Percentiles rank a stretch among this genome's conserved stretches.
These are phyloP conservation scores for Chelonus formosanus DNA, from an alignment of 2,888 invertebrate species.

Conservation along the genomic window DNA sequence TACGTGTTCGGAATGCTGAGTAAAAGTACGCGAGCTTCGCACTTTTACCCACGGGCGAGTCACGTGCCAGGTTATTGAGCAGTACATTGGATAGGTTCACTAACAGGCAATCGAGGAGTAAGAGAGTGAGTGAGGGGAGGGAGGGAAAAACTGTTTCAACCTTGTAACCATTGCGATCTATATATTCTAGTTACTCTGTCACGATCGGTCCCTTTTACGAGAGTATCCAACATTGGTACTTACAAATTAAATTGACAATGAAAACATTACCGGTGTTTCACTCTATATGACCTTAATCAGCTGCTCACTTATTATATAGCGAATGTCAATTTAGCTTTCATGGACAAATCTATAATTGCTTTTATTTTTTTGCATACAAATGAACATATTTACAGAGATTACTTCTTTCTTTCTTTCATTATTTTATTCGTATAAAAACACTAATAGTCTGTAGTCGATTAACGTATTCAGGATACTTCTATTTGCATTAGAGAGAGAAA, in stretches of 20 bases:
- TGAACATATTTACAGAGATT: no score
- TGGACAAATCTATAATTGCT: conserved; percentile 23
- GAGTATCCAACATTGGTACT: conserved; percentile 31
- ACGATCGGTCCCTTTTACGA: conserved; percentile 48
- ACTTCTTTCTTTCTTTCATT: no score
- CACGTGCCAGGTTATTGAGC: conserved; percentile 17
- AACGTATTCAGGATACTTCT: no score
- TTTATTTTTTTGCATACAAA: conserved; percentile 5
- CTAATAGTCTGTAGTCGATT: no score
- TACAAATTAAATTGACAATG: conserved; percentile 38
- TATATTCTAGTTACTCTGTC: conserved; percentile 20
- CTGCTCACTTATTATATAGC: no score
- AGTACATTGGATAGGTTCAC: not conserved
- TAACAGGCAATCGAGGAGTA: conserved; percentile 37
- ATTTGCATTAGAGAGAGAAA: no score
- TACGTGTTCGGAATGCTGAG: conserved; percentile 26
- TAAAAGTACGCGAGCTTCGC: conserved; percentile 35
- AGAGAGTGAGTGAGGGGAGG: conserved; percentile 43
- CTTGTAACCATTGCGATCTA: conserved; percentile 56
- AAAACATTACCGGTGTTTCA: conserved; percentile 20
- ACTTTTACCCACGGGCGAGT: conserved; percentile 38
- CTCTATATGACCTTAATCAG: conserved; percentile 4
- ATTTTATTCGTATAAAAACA: no score
- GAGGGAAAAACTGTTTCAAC: conserved; percentile 41
- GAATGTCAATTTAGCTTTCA: not conserved